Conservation (phyloP, 64 coral and sea anemone genomes). For the Pachyseris speciosa region DNA sequence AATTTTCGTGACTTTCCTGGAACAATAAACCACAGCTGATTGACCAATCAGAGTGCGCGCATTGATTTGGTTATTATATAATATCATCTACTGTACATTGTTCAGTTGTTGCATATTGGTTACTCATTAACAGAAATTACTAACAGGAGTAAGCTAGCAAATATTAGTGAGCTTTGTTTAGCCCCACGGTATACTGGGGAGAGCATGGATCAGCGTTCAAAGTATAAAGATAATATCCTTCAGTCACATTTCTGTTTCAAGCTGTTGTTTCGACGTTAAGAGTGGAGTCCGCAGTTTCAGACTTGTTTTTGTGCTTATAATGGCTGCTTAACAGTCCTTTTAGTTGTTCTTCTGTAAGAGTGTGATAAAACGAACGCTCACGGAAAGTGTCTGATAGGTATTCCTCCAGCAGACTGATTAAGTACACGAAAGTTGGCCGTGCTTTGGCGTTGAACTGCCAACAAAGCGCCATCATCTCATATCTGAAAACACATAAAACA, state of each 20-base stretch:
- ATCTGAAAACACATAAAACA: conserved; percentile 42
- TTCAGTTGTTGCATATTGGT: no score
- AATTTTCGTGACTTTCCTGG: no score
- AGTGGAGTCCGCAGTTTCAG: not conserved
- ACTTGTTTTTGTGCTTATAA: conserved; percentile 30
- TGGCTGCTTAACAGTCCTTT: conserved; percentile 62
- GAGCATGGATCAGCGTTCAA: not conserved
- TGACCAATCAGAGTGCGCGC: no score
- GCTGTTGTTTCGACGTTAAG: not conserved
- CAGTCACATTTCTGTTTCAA: not conserved
- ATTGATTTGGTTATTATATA: no score
- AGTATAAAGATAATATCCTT: not conserved
- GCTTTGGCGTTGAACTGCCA: conserved; percentile 86
- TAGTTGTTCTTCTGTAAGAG: conserved; percentile 71
- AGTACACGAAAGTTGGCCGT: conserved; percentile 86
- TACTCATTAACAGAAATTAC: no score
- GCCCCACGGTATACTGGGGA: not conserved
- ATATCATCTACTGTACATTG: no score
- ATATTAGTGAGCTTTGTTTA: no score
- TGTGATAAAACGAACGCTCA: conserved; percentile 85
- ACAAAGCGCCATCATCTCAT: conserved; percentile 87
- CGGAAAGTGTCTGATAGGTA: conserved; percentile 67
- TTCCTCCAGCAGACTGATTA: conserved; percentile 79
- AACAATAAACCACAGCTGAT: no score
- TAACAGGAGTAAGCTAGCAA: no score